Evolutionary conservation across 2,797 vertebrate genomes (phyloP), one percentile per base, ranked within the genome.

Genomic region (Megalops cyprinoides): DNA sequence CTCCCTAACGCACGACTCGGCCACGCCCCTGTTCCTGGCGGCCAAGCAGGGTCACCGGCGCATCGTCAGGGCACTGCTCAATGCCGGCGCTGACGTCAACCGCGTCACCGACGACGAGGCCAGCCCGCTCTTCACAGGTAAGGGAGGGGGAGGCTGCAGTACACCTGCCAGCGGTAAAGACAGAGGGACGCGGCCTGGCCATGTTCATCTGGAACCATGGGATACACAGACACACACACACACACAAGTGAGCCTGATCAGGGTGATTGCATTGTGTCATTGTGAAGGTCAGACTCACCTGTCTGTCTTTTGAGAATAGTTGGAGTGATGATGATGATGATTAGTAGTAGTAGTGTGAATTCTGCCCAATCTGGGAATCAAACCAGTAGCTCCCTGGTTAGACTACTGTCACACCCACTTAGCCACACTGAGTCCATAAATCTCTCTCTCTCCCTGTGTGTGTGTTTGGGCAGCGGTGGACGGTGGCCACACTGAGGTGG

Each of bases 81-180:
- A 91, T 79, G 93, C 93, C 3, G 92, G 93, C 0, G 92, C 95
- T 56, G 84, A 97, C 88, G 87, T 95, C 2, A 90, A 97, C 85
- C 92, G 92, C 34, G 86, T 91, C 23, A 97, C 96, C 55, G 94
- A 95, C 0, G 97, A 98, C 31, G 88, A 91, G 28, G 96, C 94
- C 71, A 96, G 96, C 0, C 95, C 97, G 0, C 88, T 99, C 31
- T 99, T 96, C 85, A 91, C 96, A 92, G 98, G 98, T 98, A 89
- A 85, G 0, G 25, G 12, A 34, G 39, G 4, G 12, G 31, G 12
- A 53, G 51, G 25, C 6, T 34, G 65, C n/a, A n/a, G n/a, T n/a
- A n/a, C n/a, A n/a, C n/a, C n/a, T n/a, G n/a, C n/a, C n/a, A n/a
- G n/a, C n/a, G n/a, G n/a, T n/a, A n/a, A n/a, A n/a, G 62, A 39